Evolutionary conservation across 2,113 vertebrate genomes (phyloP).

Genomic region (Synchiropus splendidus): DNA sequence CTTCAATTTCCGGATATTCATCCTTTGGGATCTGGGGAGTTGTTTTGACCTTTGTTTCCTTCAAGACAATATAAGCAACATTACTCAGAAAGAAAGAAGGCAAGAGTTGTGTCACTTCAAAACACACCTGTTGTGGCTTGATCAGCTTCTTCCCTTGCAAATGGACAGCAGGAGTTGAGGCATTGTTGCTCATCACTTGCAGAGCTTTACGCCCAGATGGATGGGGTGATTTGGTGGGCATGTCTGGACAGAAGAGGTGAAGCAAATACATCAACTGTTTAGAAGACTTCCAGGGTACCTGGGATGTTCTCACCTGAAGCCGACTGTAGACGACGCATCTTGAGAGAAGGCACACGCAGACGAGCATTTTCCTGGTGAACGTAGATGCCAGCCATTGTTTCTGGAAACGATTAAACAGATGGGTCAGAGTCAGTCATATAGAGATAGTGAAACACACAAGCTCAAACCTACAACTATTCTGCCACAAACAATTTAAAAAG

Average conservation of each 20-base stretch:
- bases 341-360: conserved; percentile 21
- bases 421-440: too few species aligned
- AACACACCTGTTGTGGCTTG: conserved; percentile 39
- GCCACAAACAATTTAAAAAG: too few species aligned
- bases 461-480: too few species aligned
- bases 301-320: conserved; percentile 47
- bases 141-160: conserved; percentile 29
- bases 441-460: too few species aligned
- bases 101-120: neutral
- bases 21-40: conserved; percentile 19
- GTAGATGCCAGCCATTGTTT: conserved; percentile 36
- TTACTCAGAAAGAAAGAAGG: neutral
- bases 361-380: conserved; percentile 38
- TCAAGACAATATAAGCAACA: neutral
- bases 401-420: too few species aligned
- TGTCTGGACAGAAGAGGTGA: conserved; percentile 3
- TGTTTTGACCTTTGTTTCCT: conserved; percentile 39
- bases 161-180: conserved; percentile 18
- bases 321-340: conserved; percentile 48
- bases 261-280: neutral
- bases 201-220: conserved; percentile 47
- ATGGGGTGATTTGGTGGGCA: conserved; percentile 30
- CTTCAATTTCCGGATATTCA: conserved; percentile 52
- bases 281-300: neutral
- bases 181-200: conserved; percentile 31